Conservation (phyloP, 2,797 vertebrate genomes). For the Mastacembelus armatus region DNA sequence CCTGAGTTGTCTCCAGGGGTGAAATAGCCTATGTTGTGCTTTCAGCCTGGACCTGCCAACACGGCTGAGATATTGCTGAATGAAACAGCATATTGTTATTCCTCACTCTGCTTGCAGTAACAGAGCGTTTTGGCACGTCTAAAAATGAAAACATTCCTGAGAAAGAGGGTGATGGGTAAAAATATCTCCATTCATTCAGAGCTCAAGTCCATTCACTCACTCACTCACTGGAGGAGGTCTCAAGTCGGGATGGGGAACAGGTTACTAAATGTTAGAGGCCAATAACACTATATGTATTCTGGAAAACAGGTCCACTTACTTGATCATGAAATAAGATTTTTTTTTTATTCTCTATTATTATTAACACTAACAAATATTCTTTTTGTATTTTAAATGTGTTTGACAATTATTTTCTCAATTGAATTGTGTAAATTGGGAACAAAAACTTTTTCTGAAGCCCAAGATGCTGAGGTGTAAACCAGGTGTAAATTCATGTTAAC, state of each 20-base stretch:
- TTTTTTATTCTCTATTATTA: too few relatives aligned
- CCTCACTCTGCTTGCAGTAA: slow-evolving; percentile 47
- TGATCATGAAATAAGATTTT: too few relatives aligned
- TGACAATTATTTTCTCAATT: neutral
- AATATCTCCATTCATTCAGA: slow-evolving; percentile 73
- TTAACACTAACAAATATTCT: too few relatives aligned
- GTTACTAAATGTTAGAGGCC: slow-evolving; percentile 28
- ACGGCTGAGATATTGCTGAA: slow-evolving; percentile 46
- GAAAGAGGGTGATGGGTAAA: slow-evolving; percentile 65
- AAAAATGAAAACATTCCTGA: slow-evolving; percentile 78
- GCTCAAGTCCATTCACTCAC: slow-evolving; percentile 56
- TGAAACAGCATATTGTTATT: slow-evolving; percentile 61
- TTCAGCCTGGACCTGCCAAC: slow-evolving; percentile 15
- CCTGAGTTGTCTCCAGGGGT: slow-evolving; percentile 22
- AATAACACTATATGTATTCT: neutral
- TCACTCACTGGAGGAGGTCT: slow-evolving; percentile 16
- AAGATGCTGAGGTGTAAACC: too few relatives aligned
- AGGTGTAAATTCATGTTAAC: too few relatives aligned
- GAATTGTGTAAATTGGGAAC: too few relatives aligned
- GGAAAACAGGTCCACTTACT: neutral
- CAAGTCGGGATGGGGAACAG: slow-evolving; percentile 16
- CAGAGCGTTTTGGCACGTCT: slow-evolving; percentile 66
- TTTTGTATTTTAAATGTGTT: neutral
- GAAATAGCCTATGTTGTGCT: slow-evolving; percentile 26
- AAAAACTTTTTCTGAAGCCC: too few relatives aligned